phyloP scores from a whole-genome alignment of 2,797 vertebrate species.

The Sparus aurata region DNA sequence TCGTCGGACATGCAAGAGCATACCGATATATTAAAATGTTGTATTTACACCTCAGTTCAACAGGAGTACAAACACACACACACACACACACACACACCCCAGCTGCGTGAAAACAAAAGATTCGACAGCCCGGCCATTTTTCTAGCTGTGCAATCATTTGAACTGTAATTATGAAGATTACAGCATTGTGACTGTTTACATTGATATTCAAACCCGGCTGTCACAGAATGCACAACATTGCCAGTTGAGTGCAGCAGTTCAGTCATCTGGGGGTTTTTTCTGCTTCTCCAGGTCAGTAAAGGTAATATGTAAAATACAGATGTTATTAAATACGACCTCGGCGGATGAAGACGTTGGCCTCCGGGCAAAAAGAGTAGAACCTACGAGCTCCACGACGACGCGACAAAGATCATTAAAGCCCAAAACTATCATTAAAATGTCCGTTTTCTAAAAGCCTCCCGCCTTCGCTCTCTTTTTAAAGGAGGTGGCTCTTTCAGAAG shows the following conservation, averaged over 20 bases:
- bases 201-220: conserved; percentile 2
- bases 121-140: not conserved
- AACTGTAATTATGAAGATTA: conserved; percentile 23
- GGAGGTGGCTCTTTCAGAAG: conserved; percentile 45
- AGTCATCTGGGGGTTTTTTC: not conserved
- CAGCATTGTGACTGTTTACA: conserved; percentile 12
- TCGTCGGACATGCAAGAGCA: not conserved
- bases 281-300: conserved; percentile 15
- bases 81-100: not conserved
- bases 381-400: not conserved
- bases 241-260: not conserved
- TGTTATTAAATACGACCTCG: conserved; percentile 30
- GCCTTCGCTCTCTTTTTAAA: conserved; percentile 38
- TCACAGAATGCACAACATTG: conserved; percentile 2
- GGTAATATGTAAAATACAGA: conserved; percentile 23
- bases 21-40: not conserved
- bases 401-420: conserved; percentile 41
- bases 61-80: not conserved
- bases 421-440: conserved; percentile 43
- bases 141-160: conserved; percentile 45
- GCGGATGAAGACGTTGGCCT: conserved; percentile 27
- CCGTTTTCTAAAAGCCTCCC: conserved; percentile 38
- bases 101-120: conserved; percentile 42
- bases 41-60: conserved; percentile 13
- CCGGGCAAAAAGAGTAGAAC: conserved; percentile 22